Percentiles rank a stretch among this genome's conserved stretches.
Evolutionary conservation across 2,797 vertebrate genomes (phyloP).

Genomic region (Orestias chungarensis): DNA sequence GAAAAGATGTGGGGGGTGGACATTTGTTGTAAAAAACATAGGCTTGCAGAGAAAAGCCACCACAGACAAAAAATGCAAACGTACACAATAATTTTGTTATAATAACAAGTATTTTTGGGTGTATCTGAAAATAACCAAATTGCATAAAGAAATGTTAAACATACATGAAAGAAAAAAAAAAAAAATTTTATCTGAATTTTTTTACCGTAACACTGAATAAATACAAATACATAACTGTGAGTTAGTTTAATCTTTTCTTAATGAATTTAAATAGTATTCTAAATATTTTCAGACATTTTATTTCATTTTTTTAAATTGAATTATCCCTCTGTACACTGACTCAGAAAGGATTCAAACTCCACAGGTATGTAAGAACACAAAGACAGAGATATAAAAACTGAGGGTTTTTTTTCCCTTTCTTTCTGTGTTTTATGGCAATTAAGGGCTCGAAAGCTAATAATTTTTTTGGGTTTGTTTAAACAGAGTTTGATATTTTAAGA

Average conservation of each 20-base stretch:
- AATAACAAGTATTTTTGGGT: not conserved
- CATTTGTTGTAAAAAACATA: not conserved
- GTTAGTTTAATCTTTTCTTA: not conserved
- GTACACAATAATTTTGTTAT: not conserved
- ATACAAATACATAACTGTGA: not conserved
- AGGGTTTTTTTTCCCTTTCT: not conserved
- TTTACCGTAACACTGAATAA: not conserved
- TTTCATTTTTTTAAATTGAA: too few relatives aligned
- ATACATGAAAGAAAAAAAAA: not conserved
- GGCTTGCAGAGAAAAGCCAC: not conserved
- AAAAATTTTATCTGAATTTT: not conserved
- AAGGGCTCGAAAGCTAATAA: not conserved
- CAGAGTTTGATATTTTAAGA: not conserved
- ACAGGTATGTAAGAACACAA: not conserved
- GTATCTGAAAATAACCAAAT: not conserved
- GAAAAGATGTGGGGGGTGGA: not conserved
- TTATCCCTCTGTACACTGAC: not conserved
- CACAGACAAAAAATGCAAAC: not conserved
- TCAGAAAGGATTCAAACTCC: not conserved
- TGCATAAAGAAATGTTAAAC: not conserved
- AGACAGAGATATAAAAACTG: not conserved
- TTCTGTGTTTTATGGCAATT: not conserved
- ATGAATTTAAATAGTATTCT: not conserved
- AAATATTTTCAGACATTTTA: too few relatives aligned
- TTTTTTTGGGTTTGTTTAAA: not conserved